Evolutionary conservation across 2,113 vertebrate species (phyloP).

Genomic region (Nansenia antarctica): DNA sequence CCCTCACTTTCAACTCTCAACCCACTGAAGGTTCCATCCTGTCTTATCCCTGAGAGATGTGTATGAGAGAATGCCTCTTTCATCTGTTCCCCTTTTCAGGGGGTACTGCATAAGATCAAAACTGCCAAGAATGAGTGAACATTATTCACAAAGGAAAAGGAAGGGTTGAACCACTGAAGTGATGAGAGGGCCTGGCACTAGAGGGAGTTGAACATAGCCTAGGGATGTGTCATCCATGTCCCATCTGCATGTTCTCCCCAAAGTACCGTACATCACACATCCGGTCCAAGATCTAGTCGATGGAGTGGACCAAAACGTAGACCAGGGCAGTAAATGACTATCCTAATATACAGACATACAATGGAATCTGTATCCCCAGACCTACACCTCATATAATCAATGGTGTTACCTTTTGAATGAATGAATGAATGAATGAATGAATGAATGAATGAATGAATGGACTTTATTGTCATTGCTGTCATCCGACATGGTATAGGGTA

Average conservation of each 20-base stretch:
- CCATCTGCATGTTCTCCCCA: neutral
- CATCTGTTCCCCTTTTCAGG: conserved; percentile 3
- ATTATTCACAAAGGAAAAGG: conserved; percentile 20
- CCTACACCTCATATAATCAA: neutral
- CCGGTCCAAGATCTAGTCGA: too few species aligned
- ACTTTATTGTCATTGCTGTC: too few species aligned
- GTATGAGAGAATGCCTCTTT: conserved; percentile 31
- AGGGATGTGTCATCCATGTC: neutral
- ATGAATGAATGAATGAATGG: too few species aligned
- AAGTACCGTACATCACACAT: too few species aligned
- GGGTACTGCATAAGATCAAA: conserved; percentile 18
- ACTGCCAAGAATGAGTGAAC: neutral
- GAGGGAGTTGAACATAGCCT: neutral
- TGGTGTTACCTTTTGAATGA: conserved; percentile 19
- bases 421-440: neutral
- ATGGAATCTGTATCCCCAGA: conserved; percentile 10
- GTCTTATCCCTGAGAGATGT: conserved; percentile 19
- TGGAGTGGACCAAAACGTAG: too few species aligned
- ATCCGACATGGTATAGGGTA: neutral
- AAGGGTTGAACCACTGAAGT: conserved; percentile 8
- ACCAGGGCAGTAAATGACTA: too few species aligned
- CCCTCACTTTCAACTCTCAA: conserved; percentile 9
- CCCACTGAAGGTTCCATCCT: neutral
- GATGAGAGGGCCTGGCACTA: conserved; percentile 9
- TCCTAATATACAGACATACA: neutral